Base-by-base conservation (phyloP, 2,113 vertebrate genomes). In the Craseonycteris thonglongyai region DNA sequence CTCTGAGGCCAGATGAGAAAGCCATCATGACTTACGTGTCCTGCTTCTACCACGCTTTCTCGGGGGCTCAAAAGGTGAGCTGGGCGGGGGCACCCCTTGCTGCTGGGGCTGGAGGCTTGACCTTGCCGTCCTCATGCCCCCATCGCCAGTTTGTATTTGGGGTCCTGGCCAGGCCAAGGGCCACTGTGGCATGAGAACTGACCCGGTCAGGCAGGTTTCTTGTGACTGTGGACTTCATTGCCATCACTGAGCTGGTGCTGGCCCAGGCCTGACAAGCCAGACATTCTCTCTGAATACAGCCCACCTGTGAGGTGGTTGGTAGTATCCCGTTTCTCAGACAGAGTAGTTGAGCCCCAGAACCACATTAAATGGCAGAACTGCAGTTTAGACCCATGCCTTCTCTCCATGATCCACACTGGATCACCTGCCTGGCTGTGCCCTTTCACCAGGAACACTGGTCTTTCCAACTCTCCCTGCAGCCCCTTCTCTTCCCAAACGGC, bases 21-120 rank as follows among this genome's bases (percentile, higher is more conserved):
- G 99, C 99, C 98, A 99, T 99, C 98, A 99, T 99, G 99, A 99
- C 99, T 97, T 99, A 99, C 98, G 99, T 99, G 95, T 99, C 99
- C 99, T 99, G 99, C 99, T 99, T 99, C 99, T 99, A 99, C 99
- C 99, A 99, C 98, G 99, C 99, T 96, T 99, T 99, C 98, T 99
- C 99, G 96, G 99, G 99, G 97, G 99, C 99, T 28, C 99, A 99
- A 98, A 99, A 99, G 99, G 99, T 99, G 98, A 98, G 98, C 98
- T 92, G 89, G 93, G 92, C 2, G 28, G 87, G 96, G 93, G 93
- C 59, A 59, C 66, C 86, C 88, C 82, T 63, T 28, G 16, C 59
- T 94, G 63, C 83, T 79, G 69, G 79, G 69, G 49, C 72, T 19
- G 59, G 54, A 30, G 14, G 40, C 82, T 26, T 13, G 3, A 54